A percentile compares a stretch with the other conserved stretches of the same genome.
These are phyloP conservation scores for Caenorhabditis afra DNA, from an alignment of 2,888 invertebrate genomes.

Conservation along the genomic window DNA sequence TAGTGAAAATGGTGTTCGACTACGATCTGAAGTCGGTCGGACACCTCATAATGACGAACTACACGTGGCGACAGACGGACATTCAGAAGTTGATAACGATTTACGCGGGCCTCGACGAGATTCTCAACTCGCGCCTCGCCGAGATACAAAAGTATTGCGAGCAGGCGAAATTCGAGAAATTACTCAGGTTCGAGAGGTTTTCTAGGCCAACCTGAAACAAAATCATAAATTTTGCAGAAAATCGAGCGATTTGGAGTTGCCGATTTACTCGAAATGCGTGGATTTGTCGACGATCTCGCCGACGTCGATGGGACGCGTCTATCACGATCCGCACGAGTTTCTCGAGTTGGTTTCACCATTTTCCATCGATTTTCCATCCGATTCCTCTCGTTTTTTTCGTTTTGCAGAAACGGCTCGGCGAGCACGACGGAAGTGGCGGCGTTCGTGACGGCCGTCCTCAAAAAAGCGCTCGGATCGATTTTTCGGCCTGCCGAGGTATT, in stretches of 20 bases:
- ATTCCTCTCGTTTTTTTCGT: neutral
- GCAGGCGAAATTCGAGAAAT: neutral
- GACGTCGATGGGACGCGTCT: too few species aligned
- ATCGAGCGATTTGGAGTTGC: neutral
- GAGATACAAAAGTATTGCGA: neutral
- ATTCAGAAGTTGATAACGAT: neutral
- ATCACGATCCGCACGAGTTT: slow-evolving; percentile 7
- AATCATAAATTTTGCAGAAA: too few species aligned
- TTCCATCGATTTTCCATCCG: too few species aligned
- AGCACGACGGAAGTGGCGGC: neutral
- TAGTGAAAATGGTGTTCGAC: slow-evolving; percentile 19
- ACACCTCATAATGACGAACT: slow-evolving; percentile 15
- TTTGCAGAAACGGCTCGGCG: slow-evolving; percentile 8
- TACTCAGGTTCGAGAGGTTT: neutral
- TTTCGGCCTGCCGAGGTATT: slow-evolving; percentile 10
- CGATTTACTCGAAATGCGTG: slow-evolving; percentile 24
- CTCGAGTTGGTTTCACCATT: slow-evolving; percentile 2
- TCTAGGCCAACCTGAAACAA: too few species aligned
- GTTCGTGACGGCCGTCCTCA: slow-evolving; percentile 9
- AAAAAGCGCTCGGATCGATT: neutral
- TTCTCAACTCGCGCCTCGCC: neutral
- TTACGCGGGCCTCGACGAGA: neutral
- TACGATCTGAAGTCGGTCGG: neutral
- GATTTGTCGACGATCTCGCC: neutral
- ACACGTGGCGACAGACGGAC: slow-evolving; percentile 9